phyloP scores from a whole-genome alignment of 2,888 invertebrate genomes.

The Apodemia zela region DNA sequence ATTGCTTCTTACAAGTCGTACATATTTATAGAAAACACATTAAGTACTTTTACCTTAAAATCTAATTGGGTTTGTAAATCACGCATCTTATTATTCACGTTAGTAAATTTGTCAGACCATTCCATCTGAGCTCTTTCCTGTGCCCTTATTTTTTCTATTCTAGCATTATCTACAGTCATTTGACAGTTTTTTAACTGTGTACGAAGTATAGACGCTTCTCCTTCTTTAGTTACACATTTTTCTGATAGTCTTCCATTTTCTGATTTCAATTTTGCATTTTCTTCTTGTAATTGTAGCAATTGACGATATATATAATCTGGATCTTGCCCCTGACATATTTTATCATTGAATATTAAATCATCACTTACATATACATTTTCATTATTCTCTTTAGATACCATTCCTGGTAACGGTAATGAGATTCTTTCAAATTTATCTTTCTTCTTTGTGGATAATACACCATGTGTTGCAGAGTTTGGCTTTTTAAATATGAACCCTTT shows the following conservation, averaged over 20 bases:
- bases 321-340: constrained; percentile 53
- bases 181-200: constrained; percentile 74
- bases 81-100: constrained; percentile 60
- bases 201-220: constrained; percentile 78
- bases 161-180: constrained; percentile 60
- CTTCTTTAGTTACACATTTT: constrained; percentile 78
- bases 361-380: constrained; percentile 41
- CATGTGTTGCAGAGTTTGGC: constrained; percentile 44
- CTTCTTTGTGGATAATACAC: constrained; percentile 47
- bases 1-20: no score
- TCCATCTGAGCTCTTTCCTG: constrained; percentile 72
- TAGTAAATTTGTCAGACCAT: constrained; percentile 68
- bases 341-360: constrained; percentile 56
- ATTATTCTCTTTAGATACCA: constrained; percentile 47
- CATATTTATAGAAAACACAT: no score
- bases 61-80: constrained; percentile 75
- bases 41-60: constrained; percentile 65
- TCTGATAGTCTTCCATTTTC: constrained; percentile 69
- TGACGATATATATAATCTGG: constrained; percentile 54
- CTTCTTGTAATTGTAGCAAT: constrained; percentile 57
- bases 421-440: constrained; percentile 61
- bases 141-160: constrained; percentile 62
- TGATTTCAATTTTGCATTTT: constrained; percentile 62
- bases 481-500: constrained; percentile 60
- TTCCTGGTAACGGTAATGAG: constrained; percentile 64